phyloP scores from a whole-genome alignment of 1,140 invertebrate genomes.

The Onthophagus taurus region DNA sequence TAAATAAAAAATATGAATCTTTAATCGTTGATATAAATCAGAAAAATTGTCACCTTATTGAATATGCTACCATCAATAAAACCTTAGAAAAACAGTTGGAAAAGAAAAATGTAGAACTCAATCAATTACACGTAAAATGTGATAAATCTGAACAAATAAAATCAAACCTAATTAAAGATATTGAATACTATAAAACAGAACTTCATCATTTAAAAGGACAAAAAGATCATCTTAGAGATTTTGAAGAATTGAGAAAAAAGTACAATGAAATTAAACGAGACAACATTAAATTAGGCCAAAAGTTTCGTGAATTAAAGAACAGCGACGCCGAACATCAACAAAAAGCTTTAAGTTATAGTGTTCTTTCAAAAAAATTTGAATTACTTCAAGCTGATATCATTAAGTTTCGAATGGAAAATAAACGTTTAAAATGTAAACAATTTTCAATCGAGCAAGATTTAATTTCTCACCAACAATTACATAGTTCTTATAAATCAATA shows the following conservation, averaged over 20 bases:
- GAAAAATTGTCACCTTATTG: conserved; percentile 1
- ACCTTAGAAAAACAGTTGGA: conserved; percentile 3
- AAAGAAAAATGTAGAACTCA: neutral
- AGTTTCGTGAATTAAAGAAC: conserved; percentile 4
- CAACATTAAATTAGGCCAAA: conserved; percentile 2
- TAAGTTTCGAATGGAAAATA: conserved; percentile 8
- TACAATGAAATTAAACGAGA: conserved; percentile 3
- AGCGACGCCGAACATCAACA: neutral
- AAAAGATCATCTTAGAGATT: neutral
- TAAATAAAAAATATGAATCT: neutral
- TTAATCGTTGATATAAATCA: neutral
- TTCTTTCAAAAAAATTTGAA: conserved; percentile 5
- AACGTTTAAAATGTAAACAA: conserved; percentile 5
- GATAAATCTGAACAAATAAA: conserved; percentile 5
- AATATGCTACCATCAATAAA: conserved; percentile 5
- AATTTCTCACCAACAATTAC: no score
- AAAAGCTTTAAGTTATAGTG: conserved; percentile 5
- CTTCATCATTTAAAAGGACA: neutral
- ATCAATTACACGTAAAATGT: neutral
- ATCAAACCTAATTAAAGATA: conserved; percentile 10
- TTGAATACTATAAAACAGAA: conserved; percentile 9
- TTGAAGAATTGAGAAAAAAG: conserved; percentile 8
- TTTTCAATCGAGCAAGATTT: no score
- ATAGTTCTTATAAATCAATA: no score
- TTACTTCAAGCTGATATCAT: neutral